phyloP scores from a whole-genome alignment of 2,113 vertebrate species.

The Hemiscyllium ocellatum region DNA sequence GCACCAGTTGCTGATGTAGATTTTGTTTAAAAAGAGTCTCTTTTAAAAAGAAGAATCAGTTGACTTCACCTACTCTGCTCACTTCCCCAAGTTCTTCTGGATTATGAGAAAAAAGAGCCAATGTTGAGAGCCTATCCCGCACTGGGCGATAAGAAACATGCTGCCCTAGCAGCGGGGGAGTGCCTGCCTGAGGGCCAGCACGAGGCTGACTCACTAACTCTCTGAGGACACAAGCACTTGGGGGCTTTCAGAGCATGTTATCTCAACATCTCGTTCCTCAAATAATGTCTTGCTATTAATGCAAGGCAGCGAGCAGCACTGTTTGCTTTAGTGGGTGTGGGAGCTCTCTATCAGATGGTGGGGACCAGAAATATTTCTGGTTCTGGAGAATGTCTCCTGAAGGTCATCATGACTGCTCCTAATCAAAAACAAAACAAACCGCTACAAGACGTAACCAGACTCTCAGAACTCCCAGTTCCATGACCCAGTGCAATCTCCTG shows the following conservation, averaged over 20 bases:
- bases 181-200: background rate
- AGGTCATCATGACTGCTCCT: background rate
- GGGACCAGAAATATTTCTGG: background rate
- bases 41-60: background rate
- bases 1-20: background rate
- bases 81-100: background rate
- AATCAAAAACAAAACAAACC: background rate
- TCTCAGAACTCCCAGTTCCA: no score
- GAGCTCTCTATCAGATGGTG: background rate
- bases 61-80: background rate
- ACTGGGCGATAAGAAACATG: background rate
- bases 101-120: background rate
- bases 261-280: background rate
- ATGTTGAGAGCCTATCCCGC: background rate
- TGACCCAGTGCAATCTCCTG: no score
- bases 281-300: background rate
- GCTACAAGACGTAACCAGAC: no score
- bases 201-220: background rate
- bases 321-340: background rate
- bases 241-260: background rate
- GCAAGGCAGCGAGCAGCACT: background rate
- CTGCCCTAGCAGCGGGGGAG: background rate
- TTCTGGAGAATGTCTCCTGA: background rate
- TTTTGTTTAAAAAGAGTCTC: background rate
- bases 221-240: background rate